Evolutionary conservation across 2,888 invertebrate species (phyloP), one percentile per base, ranked within the genome.

Genomic region (Latrodectus hesperus): DNA sequence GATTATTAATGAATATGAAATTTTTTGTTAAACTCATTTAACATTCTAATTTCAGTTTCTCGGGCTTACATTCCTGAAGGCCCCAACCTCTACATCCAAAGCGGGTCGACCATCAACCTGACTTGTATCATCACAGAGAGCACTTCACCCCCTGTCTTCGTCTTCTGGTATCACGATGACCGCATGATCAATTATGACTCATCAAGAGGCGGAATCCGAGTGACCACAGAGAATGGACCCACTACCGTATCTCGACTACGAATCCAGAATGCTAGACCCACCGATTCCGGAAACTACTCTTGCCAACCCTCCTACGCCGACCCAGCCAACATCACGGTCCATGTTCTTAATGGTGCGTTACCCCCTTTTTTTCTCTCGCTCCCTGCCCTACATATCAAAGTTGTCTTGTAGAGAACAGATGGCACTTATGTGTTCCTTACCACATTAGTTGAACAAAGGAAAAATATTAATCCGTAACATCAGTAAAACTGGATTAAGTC

Each of bases 121-220:
- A 96, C 96, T 93, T 98, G 97, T 94, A 95, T 97, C 91, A 96
- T 97, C 93, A 96, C 96, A 14, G 94, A 97, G 96, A 97, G 97
- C 92, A 97, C 97, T 82, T 96, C 95, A 91, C 97, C 97, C 90
- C 97, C 97, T 90, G 96, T 97, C 93, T 97, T 96, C 94, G 97
- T 97, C 92, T 97, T 97, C 94, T 97, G 97, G 97, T 97, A 96
- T 93, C 97, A 97, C 94, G 97, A 97, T 94, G 96, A 96, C 93
- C 95, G 96, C 92, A 96, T 97, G 95, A 96, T 97, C 93, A 97
- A 97, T 94, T 97, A 89, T 71, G 97, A 97, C 93, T 86, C 89
- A 9, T 85, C 86, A 91, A 95, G 96, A 91, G 97, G 97, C 91
- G 97, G 97, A 75, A 96, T 97, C 91, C 96, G 96, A 92, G 97